Base-by-base conservation (phyloP, 2,113 vertebrate genomes). In the Sisor rabdophorus region DNA sequence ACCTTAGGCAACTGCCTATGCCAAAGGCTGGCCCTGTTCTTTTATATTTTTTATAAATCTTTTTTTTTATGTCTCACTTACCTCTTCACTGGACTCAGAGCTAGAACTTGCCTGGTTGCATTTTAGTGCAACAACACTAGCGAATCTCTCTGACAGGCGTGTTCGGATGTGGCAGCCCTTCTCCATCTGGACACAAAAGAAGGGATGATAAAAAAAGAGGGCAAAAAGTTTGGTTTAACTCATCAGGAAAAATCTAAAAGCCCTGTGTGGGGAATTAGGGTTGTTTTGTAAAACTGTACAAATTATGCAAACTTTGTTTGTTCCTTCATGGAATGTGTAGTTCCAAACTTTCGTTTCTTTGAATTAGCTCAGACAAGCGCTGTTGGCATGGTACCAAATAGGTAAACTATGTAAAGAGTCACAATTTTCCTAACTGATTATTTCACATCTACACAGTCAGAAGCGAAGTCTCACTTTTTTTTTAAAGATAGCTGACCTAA, bases 31-130 rank as follows among this genome's bases (percentile, higher is more conserved):
- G n/a, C n/a, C n/a, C n/a, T n/a, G n/a, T n/a, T n/a, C n/a, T n/a
- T n/a, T n/a, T 22, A 22, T 44, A 64, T 9, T 1, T 11, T 24
- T 24, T 65, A 7, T 44, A 24, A 65, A 22, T 67, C 6, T 12
- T 24, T 9, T 52, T 24, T 73, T 47, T 5, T 28, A 30, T 54
- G 6, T 30, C n/a, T 22, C 58, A 47, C 86, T 86, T 76, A 89
- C 89, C 86, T 88, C 87, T 78, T 89, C 88, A 53, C 83, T 83
- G 20, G 88, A 89, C 80, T 88, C 87, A 0, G 86, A 88, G 83
- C 90, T 90, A 72, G 85, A 87, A 83, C 85, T 86, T 32, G 72
- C 71, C 0, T 5, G 47, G 75, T 71, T 47, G 30, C 90, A 91
- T 3, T 40, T 81, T 56, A 90, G 70, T 16, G 81, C 80, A 1